These are phyloP conservation scores for Pinna nobilis DNA, from an alignment of 1,140 invertebrate genomes.

Conservation along the genomic window DNA sequence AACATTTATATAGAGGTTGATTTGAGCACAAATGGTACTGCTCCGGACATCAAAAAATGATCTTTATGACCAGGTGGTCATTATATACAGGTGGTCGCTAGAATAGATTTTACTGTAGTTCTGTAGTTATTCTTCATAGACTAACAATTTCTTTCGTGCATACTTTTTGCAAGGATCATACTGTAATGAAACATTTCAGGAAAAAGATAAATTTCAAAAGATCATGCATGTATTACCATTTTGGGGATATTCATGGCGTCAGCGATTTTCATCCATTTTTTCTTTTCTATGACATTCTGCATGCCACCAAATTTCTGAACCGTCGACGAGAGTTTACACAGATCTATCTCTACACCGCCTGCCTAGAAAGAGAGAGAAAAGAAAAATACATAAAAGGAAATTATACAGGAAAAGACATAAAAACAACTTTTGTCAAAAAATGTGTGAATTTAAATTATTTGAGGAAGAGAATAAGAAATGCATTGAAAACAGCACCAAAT, in stretches of 20 bases:
- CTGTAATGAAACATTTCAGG: not conserved
- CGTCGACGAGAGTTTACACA: conserved; percentile 89
- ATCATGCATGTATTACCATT: conserved; percentile 71
- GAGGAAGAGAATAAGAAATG: not conserved
- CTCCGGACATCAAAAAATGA: no score
- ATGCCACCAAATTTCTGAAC: conserved; percentile 91
- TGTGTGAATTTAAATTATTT: not conserved
- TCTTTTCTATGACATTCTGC: conserved; percentile 92
- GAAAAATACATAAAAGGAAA: no score
- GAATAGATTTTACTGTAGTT: conserved; percentile 1
- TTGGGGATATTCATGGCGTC: conserved; percentile 91
- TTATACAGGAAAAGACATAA: no score
- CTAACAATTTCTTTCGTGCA: no score
- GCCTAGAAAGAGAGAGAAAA: conserved; percentile 77
- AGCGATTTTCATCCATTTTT: conserved; percentile 91
- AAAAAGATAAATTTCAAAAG: not conserved
- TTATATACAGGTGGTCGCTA: no score
- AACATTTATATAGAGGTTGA: no score
- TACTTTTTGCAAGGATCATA: no score
- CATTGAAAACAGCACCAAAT: not conserved
- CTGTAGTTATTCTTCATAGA: not conserved
- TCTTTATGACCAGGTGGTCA: no score
- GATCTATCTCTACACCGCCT: conserved; percentile 92
- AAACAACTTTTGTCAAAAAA: no score
- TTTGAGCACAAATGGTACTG: no score